phyloP scores from a whole-genome alignment of 2,113 vertebrate species.

The Hystrix cristata region DNA sequence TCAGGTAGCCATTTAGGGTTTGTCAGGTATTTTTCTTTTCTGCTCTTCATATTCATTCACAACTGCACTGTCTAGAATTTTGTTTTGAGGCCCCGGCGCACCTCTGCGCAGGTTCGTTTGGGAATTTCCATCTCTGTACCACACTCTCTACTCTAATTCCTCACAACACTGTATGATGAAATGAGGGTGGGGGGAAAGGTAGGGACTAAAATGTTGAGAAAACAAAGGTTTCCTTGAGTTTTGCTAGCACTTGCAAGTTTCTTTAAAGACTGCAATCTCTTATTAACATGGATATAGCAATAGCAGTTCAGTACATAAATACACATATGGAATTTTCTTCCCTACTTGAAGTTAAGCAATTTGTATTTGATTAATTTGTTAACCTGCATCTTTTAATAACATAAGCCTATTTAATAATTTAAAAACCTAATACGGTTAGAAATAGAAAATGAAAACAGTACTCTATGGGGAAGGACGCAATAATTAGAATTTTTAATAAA shows the following conservation, averaged over 20 bases:
- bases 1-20: background rate
- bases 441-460: constrained; percentile 10
- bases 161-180: background rate
- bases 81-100: background rate
- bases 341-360: constrained; percentile 14
- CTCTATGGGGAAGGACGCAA: background rate
- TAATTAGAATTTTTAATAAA: background rate
- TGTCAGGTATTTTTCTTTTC: background rate
- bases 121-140: background rate
- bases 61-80: background rate
- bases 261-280: background rate
- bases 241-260: background rate
- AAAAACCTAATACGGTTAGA: background rate
- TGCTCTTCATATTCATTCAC: background rate
- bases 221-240: background rate
- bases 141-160: background rate
- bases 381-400: constrained; percentile 28
- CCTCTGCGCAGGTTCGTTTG: background rate
- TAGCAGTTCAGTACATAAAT: background rate
- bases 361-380: constrained; percentile 41
- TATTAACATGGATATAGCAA: background rate
- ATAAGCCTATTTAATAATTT: constrained; percentile 13
- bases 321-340: background rate
- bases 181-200: background rate
- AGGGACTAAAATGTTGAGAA: background rate